Percentiles rank a stretch among this genome's conserved stretches.
Evolutionary conservation across 2,888 invertebrate species (phyloP).

Genomic region (Torymus texanus): DNA sequence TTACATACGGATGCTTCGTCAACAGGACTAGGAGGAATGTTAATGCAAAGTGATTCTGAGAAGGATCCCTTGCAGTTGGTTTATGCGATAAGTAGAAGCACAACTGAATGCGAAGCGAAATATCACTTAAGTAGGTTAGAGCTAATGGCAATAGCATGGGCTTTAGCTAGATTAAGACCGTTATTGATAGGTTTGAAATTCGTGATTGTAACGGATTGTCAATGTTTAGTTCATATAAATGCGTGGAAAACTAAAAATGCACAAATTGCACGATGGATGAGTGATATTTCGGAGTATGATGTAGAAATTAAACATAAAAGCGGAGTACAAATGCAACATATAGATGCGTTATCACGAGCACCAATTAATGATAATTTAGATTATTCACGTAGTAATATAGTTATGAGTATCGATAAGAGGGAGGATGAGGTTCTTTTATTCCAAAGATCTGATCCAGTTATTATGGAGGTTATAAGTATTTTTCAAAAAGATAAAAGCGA

Average conservation of each 20-base stretch:
- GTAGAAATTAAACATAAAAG: too few species aligned
- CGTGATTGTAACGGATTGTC: conserved; percentile 60
- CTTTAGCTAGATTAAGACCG: conserved; percentile 44
- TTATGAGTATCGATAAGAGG: neutral
- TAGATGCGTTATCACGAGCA: too few species aligned
- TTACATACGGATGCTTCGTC: conserved; percentile 57
- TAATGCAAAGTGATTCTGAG: conserved; percentile 51
- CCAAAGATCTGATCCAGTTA: conserved; percentile 16
- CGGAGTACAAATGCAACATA: too few species aligned
- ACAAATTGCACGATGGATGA: too few species aligned
- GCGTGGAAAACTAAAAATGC: too few species aligned
- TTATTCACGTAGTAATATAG: too few species aligned
- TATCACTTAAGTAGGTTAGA: conserved; percentile 64
- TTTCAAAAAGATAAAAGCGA: neutral
- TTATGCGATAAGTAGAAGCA: conserved; percentile 63
- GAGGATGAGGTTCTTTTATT: conserved; percentile 33
- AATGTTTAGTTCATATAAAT: conserved; percentile 56
- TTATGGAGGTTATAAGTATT: conserved; percentile 1
- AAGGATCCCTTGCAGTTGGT: conserved; percentile 40
- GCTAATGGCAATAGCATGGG: conserved; percentile 60
- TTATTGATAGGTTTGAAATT: conserved; percentile 57
- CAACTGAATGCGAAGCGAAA: conserved; percentile 56
- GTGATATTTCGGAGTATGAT: too few species aligned
- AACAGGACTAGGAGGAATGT: conserved; percentile 55
- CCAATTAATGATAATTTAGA: too few species aligned